phyloP scores from a whole-genome alignment of 2,888 invertebrate genomes.

The Thymelicus sylvestris region DNA sequence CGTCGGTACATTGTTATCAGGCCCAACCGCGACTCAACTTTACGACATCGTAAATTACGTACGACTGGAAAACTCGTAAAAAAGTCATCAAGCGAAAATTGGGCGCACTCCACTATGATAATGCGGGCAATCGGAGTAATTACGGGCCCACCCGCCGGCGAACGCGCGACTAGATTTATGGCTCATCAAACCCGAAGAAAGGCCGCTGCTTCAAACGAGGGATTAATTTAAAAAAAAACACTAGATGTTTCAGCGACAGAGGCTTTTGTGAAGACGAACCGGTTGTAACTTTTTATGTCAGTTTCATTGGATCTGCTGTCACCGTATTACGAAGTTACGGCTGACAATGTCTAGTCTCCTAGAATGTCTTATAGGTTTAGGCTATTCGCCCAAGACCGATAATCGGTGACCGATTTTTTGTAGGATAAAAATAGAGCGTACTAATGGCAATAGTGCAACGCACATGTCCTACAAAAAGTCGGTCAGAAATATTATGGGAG shows the following conservation, averaged over 20 bases:
- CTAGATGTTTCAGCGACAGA: not conserved
- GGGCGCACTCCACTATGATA: conserved; percentile 78
- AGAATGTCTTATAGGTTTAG: no score
- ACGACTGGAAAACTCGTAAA: conserved; percentile 78
- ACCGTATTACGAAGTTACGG: no score
- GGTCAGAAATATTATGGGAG: no score
- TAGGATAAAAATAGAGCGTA: no score
- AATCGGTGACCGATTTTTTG: no score
- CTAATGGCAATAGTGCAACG: no score
- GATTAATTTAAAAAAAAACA: not conserved
- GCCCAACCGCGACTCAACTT: conserved; percentile 50
- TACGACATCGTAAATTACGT: conserved; percentile 75
- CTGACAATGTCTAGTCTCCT: no score
- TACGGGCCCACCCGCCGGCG: conserved; percentile 45
- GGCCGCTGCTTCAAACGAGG: conserved; percentile 13
- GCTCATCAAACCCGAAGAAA: conserved; percentile 46
- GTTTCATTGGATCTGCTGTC: not conserved
- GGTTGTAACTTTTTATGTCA: not conserved
- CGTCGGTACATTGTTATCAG: conserved; percentile 50
- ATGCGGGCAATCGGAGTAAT: conserved; percentile 74
- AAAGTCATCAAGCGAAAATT: conserved; percentile 79
- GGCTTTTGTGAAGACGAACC: not conserved
- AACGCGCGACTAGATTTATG: conserved; percentile 48
- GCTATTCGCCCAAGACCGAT: no score
- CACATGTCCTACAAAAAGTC: no score